phyloP scores from a whole-genome alignment of 2,888 invertebrate species.

The Polia nebulosa region DNA sequence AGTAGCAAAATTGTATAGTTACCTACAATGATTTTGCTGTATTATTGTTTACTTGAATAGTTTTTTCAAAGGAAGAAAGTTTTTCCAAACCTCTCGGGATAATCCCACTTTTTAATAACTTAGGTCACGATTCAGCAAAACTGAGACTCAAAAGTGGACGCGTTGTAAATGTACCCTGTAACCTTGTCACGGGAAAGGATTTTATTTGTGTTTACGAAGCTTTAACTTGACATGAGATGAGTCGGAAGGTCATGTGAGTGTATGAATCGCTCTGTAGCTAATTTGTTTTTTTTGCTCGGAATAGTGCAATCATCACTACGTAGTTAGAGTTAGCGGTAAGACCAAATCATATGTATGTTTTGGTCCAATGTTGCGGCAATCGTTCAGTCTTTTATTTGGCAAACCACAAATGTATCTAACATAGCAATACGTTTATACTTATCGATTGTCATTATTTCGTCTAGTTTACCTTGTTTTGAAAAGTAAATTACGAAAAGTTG shows the following conservation, averaged over 20 bases:
- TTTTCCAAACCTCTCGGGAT: neutral
- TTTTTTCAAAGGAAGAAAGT: neutral
- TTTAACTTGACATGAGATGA: slow-evolving; percentile 44
- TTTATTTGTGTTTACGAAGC: slow-evolving; percentile 31
- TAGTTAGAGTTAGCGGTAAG: slow-evolving; percentile 8
- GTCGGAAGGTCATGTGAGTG: slow-evolving; percentile 50
- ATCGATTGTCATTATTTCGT: neutral
- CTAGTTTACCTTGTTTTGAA: neutral
- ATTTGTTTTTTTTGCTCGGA: slow-evolving; percentile 18
- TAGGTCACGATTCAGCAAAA: neutral
- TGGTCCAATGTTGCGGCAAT: neutral
- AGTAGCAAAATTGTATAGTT: neutral
- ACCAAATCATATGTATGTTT: slow-evolving; percentile 6
- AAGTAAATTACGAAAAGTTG: neutral
- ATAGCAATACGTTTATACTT: neutral
- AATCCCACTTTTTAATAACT: neutral
- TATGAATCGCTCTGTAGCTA: neutral
- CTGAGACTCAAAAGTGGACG: neutral
- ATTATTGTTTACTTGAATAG: neutral
- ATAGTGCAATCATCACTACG: slow-evolving; percentile 33
- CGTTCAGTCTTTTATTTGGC: neutral
- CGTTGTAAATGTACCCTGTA: slow-evolving; percentile 9
- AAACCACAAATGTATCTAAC: slow-evolving; percentile 4
- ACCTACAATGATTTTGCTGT: neutral
- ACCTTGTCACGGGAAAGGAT: slow-evolving; percentile 57